Evolutionary conservation across 2,797 vertebrate species (phyloP), one percentile per base, ranked within the genome.

Genomic region (Micromesistius poutassou): DNA sequence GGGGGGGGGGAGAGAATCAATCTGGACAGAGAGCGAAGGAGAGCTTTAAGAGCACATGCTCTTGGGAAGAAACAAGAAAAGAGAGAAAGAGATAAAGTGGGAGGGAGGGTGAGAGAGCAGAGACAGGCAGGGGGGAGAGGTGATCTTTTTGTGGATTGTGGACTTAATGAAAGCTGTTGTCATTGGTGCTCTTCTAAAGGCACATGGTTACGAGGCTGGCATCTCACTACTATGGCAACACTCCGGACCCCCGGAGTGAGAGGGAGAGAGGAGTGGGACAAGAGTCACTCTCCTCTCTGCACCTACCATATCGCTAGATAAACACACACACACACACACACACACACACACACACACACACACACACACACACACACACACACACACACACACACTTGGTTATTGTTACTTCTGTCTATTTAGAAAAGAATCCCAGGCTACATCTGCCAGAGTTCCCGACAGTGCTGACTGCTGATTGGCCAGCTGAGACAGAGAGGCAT

Each of bases 151-250:
- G 55, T 62, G 55, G 55, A 62, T 62, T 62, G 55, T 62, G 55
- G 55, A 62, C 25, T 62, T 62, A 62, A 62, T 62, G 55, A 62
- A 62, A 62, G 55, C 55, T 62, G 55, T 62, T 62, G 55, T 62
- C 55, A 62, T 62, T 62, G 19, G 55, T 62, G 55, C 55, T 62
- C 55, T 62, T 62, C 55, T 62, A 62, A 62, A 62, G 55, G 22
- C 72, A 89, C 89, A 91, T 90, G 84, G 80, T 89, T 90, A 79
- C 74, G 0, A 42, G 72, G 76, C 86, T 86, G 84, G 62, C 83
- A 87, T 88, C 84, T 83, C 76, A 73, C 90, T 19, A 30, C 88
- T 83, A 88, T 85, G 83, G 88, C 71, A 80, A 89, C 83, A 1
- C 0, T 77, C 76, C 79, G 79, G 79, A 82, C 79, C 81, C 87